Percentiles rank a stretch among this genome's conserved stretches.
Conservation (phyloP, 2,113 vertebrate genomes). For the Nipponia nippon region DNA sequence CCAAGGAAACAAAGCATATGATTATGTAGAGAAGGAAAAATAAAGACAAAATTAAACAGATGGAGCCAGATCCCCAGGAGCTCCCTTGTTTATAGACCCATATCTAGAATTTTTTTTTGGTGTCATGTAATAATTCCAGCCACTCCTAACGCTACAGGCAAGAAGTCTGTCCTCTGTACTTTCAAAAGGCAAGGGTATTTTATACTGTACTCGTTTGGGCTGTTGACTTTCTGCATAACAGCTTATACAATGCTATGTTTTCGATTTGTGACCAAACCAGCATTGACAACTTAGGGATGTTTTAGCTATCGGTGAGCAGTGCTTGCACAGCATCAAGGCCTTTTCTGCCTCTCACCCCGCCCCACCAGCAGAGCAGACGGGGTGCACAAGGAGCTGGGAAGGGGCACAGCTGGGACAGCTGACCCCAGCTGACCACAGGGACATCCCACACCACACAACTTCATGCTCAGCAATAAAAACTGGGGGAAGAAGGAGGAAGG, state of each 20-base stretch:
- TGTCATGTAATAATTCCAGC: neutral
- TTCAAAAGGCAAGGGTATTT: neutral
- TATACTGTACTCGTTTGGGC: neutral
- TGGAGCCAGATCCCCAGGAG: neutral
- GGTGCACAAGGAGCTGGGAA: neutral
- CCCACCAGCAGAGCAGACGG: rapidly evolving
- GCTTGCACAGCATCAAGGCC: neutral
- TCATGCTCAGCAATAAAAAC: neutral
- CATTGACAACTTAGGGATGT: neutral
- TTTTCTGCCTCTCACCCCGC: neutral
- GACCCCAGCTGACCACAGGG: neutral
- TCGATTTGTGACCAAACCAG: neutral
- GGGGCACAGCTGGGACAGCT: neutral
- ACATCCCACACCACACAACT: neutral
- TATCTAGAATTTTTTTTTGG: neutral
- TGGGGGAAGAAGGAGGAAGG: neutral
- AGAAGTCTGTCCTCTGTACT: neutral
- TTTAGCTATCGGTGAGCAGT: neutral
- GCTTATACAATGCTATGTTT: neutral
- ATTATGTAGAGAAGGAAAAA: neutral
- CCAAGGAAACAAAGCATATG: neutral
- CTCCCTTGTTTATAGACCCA: neutral
- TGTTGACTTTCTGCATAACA: neutral
- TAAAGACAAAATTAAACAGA: neutral
- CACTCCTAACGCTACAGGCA: neutral